Evolutionary conservation across 2,113 vertebrate species (phyloP), one percentile per base, ranked within the genome.

Genomic region (Cinclus cinclus): DNA sequence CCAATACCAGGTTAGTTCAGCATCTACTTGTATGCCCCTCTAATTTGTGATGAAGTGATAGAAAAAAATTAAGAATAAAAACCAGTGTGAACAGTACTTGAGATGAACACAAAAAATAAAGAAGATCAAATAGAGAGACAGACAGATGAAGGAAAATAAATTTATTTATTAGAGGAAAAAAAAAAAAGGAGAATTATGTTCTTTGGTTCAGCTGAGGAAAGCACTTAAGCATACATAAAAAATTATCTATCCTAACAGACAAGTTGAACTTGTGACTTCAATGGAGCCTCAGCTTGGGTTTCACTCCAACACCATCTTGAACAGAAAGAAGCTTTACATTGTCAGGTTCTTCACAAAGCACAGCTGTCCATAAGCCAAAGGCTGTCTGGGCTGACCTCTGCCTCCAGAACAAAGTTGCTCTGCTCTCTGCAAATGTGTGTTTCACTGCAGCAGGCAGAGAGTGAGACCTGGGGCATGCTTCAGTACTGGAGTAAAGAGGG

Each of bases 1-100:
- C 16, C 70, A 87, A 28, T 63, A 67, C 10, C 20, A 52, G 27
- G 27, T 74, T 21, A 93, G 50, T 65, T 76, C 46, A 73, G 30
- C 20, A 70, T 55, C 35, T 10, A 56, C 31, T 52, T 2, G 0
- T 70, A 52, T 55, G 35, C 5, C 31, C 18, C 60, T 86, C 56
- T 60, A 81, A 86, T 2, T 28, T 17, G 16, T 44, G 52, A 67
- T 67, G 56, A 83, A 81, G 7, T 56, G 33, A 70, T 49, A 74
- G 39, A 39, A 86, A 90, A 90, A 92, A 60, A 84, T 7, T 42
- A 68, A 56, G 81, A 52, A 63, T 39, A 59, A 59, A 94, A 74
- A 2, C 6, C 8, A 25, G 3, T 17, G 14, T 65, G 55, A 85
- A 55, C 15, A 85, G 47, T 56, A 73, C 10, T 19, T 94, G 55